These are phyloP conservation scores for Etheostoma nigrum DNA, from an alignment of 2,797 vertebrate genomes.

Conservation along the genomic window DNA sequence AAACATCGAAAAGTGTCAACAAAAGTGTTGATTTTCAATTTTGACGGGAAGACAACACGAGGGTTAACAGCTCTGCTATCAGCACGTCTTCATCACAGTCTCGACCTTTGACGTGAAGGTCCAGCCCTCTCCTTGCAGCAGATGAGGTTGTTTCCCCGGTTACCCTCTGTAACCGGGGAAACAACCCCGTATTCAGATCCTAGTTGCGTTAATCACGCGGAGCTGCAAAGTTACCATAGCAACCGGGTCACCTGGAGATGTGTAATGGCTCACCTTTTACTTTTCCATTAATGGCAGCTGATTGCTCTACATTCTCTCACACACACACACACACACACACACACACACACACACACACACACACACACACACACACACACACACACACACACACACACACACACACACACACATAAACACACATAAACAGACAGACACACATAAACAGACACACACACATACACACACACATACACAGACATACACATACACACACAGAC, in stretches of 20 bases:
- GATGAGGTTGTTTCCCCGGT: slow-evolving; percentile 8
- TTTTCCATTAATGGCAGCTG: slow-evolving; percentile 33
- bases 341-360: slow-evolving; percentile 9
- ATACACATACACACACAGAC: no score
- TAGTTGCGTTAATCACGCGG: slow-evolving; percentile 10
- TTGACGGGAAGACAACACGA: no score
- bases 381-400: slow-evolving; percentile 8
- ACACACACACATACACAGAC: no score
- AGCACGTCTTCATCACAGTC: not conserved
- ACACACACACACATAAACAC: no score
- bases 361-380: slow-evolving; percentile 8
- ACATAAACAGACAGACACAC: no score
- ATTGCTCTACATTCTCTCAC: slow-evolving; percentile 6
- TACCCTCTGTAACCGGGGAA: not conserved
- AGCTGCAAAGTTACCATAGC: slow-evolving; percentile 34
- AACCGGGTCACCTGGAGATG: slow-evolving; percentile 23
- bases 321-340: not conserved
- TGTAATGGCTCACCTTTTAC: slow-evolving; percentile 47
- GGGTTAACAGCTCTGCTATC: not conserved
- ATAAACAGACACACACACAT: no score
- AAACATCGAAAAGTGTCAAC: no score
- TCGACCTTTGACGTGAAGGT: slow-evolving; percentile 14
- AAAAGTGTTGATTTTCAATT: no score
- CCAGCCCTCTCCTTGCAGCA: slow-evolving; percentile 22
- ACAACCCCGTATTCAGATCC: slow-evolving; percentile 22